Percentiles rank a stretch among this genome's conserved stretches.
Evolutionary conservation across 2,888 invertebrate species (phyloP).

Genomic region (Troides aeacus): DNA sequence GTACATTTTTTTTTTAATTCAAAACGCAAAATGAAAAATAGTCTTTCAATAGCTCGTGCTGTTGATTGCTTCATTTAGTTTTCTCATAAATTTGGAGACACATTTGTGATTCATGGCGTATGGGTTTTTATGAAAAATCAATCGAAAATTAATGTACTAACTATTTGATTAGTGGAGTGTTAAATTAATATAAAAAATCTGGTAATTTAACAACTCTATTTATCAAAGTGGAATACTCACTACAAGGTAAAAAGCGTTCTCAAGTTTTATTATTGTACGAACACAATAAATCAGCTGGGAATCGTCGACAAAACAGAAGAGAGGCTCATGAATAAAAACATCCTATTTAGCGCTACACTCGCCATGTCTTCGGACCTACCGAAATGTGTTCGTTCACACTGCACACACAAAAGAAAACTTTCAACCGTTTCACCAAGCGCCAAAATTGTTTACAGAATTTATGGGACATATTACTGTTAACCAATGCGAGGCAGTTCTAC

Average conservation of each 20-base stretch:
- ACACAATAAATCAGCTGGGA: conserved; percentile 74
- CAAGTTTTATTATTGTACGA: conserved; percentile 65
- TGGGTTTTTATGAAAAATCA: too few relatives aligned
- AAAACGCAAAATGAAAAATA: conserved; percentile 28
- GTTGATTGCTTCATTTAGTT: conserved; percentile 11
- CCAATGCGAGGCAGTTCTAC: conserved; percentile 68
- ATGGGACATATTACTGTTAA: conserved; percentile 61
- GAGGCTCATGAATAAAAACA: conserved; percentile 79
- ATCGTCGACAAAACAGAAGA: conserved; percentile 75
- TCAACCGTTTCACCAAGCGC: conserved; percentile 53
- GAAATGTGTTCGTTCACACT: conserved; percentile 45
- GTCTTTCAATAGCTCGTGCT: conserved; percentile 23
- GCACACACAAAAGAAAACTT: conserved; percentile 49
- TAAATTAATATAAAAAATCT: too few relatives aligned
- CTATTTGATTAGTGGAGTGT: too few relatives aligned
- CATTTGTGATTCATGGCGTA: too few relatives aligned
- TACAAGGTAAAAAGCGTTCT: conserved; percentile 46
- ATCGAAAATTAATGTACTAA: too few relatives aligned
- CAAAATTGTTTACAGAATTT: conserved; percentile 58
- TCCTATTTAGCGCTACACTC: conserved; percentile 76
- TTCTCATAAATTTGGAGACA: conserved; percentile 3
- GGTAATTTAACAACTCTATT: background rate
- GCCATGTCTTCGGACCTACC: conserved; percentile 55
- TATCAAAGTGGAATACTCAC: conserved; percentile 16
- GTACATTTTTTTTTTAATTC: conserved; percentile 42